A percentile compares a stretch with the other conserved stretches of the same genome.
Conservation (phyloP, 2,888 invertebrate genomes). For the Rhopalosiphum nymphaeae region DNA sequence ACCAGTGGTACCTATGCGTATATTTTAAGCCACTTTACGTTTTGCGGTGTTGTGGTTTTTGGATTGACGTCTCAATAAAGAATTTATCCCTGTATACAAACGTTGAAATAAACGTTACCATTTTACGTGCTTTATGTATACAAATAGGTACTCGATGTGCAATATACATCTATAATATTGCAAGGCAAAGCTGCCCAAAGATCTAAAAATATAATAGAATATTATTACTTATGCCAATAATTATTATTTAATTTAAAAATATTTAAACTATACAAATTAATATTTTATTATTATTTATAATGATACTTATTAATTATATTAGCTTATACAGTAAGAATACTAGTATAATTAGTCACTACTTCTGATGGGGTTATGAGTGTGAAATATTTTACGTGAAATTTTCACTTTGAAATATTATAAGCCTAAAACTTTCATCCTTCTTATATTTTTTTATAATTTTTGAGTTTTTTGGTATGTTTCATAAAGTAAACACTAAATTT, state of each 20-base stretch:
- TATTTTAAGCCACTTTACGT: constrained; percentile 40
- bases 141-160: background rate
- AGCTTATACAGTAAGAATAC: too few relatives aligned
- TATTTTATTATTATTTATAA: background rate
- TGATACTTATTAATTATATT: too few relatives aligned
- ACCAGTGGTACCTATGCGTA: background rate
- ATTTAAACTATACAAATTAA: background rate
- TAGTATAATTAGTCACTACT: too few relatives aligned
- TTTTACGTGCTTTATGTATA: background rate
- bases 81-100: background rate
- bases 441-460: too few relatives aligned
- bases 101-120: background rate
- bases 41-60: constrained; percentile 53
- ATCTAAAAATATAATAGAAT: background rate
- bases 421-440: too few relatives aligned
- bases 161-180: background rate
- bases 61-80: constrained; percentile 54
- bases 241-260: background rate
- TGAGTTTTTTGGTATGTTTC: too few relatives aligned
- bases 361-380: too few relatives aligned
- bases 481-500: too few relatives aligned
- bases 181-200: background rate
- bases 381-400: too few relatives aligned
- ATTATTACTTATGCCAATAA: background rate
- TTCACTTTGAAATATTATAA: too few relatives aligned